Conservation (phyloP, 1,140 invertebrate species). For the Tetragnatha versicolor region DNA sequence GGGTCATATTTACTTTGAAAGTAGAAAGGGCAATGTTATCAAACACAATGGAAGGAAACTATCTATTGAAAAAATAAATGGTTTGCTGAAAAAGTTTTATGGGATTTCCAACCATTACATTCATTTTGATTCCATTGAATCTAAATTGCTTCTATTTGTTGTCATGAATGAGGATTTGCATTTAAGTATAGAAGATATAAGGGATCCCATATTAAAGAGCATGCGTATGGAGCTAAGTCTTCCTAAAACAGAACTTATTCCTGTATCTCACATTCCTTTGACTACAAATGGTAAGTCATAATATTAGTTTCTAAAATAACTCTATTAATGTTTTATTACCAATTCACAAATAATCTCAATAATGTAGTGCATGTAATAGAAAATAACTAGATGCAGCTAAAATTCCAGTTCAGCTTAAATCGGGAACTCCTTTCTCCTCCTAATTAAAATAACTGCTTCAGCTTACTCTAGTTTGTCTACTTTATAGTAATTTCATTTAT, state of each 20-base stretch:
- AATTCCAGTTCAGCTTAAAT: no score
- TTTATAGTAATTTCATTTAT: no score
- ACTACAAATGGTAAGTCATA: constrained; percentile 71
- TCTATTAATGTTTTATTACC: no score
- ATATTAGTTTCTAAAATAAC: no score
- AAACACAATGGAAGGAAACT: constrained; percentile 78
- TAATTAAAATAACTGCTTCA: no score
- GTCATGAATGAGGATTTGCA: neutral
- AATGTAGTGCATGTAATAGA: no score
- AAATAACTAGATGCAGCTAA: no score
- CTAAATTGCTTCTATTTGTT: constrained; percentile 25
- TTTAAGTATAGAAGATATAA: neutral
- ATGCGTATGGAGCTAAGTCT: neutral
- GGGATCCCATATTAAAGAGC: neutral
- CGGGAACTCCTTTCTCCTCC: no score
- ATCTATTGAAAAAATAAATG: constrained; percentile 71
- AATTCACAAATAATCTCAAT: no score
- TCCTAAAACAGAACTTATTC: constrained; percentile 67
- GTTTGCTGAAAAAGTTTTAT: constrained; percentile 60
- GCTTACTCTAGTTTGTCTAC: no score
- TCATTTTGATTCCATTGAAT: constrained; percentile 4
- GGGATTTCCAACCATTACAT: constrained; percentile 3
- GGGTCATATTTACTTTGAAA: constrained; percentile 71
- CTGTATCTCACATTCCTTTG: constrained; percentile 68
- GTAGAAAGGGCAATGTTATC: constrained; percentile 73